Evolutionary conservation across 2,888 invertebrate species (phyloP).

Genomic region (Deroplatys truncata): DNA sequence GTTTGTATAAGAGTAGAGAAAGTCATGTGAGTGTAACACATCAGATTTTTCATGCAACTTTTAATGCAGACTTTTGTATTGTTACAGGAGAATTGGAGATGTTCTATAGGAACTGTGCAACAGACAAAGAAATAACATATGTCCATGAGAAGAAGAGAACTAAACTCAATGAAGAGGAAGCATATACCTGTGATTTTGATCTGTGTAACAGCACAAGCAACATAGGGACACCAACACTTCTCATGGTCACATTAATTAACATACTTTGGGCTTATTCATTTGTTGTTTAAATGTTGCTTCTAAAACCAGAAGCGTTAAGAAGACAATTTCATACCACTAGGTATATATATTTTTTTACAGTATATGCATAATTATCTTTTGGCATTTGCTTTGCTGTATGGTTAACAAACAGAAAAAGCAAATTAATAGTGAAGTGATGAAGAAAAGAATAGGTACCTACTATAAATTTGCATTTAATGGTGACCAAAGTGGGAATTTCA

Average conservation of each 20-base stretch:
- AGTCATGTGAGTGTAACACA: too few species aligned
- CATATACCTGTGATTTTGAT: slow-evolving; percentile 25
- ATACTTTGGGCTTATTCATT: background rate
- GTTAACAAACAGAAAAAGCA: background rate
- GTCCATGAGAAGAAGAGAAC: slow-evolving; percentile 14
- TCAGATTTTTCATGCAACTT: too few species aligned
- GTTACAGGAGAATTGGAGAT: slow-evolving; percentile 30
- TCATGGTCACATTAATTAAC: background rate
- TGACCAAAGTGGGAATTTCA: background rate
- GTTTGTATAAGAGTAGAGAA: too few species aligned
- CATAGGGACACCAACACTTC: background rate
- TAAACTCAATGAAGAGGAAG: slow-evolving; percentile 23
- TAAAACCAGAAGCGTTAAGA: background rate
- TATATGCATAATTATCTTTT: background rate
- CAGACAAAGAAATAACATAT: slow-evolving; percentile 20
- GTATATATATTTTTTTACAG: background rate
- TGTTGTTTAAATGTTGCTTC: background rate
- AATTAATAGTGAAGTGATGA: background rate
- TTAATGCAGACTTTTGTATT: too few species aligned
- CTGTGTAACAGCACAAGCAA: slow-evolving; percentile 18
- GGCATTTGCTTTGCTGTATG: background rate
- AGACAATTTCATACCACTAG: background rate
- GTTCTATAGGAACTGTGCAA: slow-evolving; percentile 31
- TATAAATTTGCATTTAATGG: background rate
- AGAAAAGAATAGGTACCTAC: background rate